Percentiles rank a stretch among this genome's conserved stretches.
These are phyloP conservation scores for Acrobeloides nanus DNA, from an alignment of 2,888 invertebrate species.

Conservation along the genomic window DNA sequence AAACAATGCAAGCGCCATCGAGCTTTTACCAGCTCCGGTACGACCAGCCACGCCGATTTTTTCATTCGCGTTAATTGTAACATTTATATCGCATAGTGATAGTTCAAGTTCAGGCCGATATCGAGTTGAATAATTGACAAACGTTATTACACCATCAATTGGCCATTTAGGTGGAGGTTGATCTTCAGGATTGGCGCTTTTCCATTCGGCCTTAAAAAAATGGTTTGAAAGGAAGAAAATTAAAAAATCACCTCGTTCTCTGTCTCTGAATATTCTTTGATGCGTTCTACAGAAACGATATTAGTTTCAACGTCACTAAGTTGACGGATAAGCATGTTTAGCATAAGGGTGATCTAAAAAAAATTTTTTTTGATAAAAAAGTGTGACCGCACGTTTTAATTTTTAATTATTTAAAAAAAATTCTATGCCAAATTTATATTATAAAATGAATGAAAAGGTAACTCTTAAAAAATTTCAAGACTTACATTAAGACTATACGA, in stretches of 20 bases:
- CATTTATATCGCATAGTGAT: conserved; percentile 72
- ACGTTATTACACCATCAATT: conserved; percentile 40
- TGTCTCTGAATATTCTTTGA: conserved; percentile 78
- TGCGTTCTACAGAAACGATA: conserved; percentile 90
- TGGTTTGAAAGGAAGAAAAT: no score
- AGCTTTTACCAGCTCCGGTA: conserved; percentile 51
- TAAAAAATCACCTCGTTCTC: conserved; percentile 53
- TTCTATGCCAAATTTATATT: no score
- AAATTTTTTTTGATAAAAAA: background rate
- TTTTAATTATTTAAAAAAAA: no score
- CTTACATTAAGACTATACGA: conserved; percentile 57
- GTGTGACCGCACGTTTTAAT: no score
- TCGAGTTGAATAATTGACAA: conserved; percentile 43
- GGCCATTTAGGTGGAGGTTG: conserved; percentile 50
- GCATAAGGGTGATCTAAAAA: conserved; percentile 75
- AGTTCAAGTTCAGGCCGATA: conserved; percentile 62
- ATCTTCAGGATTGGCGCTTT: background rate
- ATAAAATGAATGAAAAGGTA: no score
- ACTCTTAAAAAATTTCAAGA: conserved; percentile 28
- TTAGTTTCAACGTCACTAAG: conserved; percentile 92
- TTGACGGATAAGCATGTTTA: conserved; percentile 92
- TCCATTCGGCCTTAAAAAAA: conserved; percentile 5
- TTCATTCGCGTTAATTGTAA: conserved; percentile 63
- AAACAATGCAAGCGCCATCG: conserved; percentile 40
- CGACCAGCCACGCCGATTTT: conserved; percentile 61